These are phyloP conservation scores for Hippopotamus amphibius DNA, from an alignment of 2,113 vertebrate genomes.

Conservation along the genomic window DNA sequence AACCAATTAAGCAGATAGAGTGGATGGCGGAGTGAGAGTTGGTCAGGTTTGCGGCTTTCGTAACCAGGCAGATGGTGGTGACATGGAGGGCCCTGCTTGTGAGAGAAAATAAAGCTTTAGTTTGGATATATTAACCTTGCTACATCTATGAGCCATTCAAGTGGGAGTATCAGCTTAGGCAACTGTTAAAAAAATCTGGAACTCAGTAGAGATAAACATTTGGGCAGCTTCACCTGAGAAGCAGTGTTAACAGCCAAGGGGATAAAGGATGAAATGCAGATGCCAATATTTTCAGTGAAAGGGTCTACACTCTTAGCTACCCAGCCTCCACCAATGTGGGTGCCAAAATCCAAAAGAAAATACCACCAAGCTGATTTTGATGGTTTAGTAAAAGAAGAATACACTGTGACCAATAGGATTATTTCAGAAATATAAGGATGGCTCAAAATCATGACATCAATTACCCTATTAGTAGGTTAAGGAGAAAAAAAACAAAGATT, in stretches of 20 bases:
- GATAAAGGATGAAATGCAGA: neutral
- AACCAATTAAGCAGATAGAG: neutral
- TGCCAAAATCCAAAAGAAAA: neutral
- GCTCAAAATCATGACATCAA: conserved; percentile 26
- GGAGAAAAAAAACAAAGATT: neutral
- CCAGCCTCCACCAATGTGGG: neutral
- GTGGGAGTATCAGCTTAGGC: neutral
- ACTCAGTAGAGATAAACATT: neutral
- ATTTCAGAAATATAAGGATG: neutral
- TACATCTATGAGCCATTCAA: neutral
- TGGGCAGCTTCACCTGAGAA: neutral
- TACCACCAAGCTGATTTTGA: neutral
- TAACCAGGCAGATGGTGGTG: neutral
- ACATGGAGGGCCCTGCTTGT: neutral
- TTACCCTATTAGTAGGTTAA: neutral
- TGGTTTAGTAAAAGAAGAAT: neutral
- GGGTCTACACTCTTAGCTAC: neutral
- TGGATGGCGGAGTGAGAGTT: neutral
- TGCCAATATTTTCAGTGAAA: neutral
- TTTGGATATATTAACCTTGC: neutral
- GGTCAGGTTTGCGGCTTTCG: neutral
- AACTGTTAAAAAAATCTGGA: neutral
- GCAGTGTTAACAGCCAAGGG: neutral
- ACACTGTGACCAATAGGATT: neutral
- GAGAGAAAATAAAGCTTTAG: neutral